Evolutionary conservation across 2,888 invertebrate species (phyloP).

Genomic region (Stegophylla sp.): DNA sequence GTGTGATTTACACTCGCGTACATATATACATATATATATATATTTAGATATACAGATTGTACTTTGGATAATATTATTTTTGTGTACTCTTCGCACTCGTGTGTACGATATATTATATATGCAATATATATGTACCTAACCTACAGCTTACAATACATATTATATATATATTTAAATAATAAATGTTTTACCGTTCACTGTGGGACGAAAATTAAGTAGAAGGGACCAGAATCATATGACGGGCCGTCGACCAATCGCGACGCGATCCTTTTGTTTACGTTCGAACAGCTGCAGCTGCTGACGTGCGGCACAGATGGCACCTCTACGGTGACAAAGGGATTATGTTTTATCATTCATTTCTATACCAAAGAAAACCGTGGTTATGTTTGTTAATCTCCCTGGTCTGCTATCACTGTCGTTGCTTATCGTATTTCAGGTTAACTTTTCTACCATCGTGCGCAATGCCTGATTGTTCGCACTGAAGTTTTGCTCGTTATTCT

Average conservation of each 20-base stretch:
- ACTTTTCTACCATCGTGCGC: not conserved
- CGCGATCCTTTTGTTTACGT: slow-evolving; percentile 45
- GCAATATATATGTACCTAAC: not conserved
- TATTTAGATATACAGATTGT: too few relatives aligned
- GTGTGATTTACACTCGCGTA: not conserved
- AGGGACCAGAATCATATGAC: slow-evolving; percentile 29
- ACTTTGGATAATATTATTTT: too few relatives aligned
- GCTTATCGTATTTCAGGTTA: slow-evolving; percentile 24
- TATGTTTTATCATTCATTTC: too few relatives aligned
- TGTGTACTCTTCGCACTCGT: too few relatives aligned
- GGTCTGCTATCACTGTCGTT: not conserved
- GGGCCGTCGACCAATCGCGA: slow-evolving; percentile 32
- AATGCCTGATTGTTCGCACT: not conserved
- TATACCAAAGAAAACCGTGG: too few relatives aligned
- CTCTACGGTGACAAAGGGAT: too few relatives aligned
- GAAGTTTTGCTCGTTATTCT: not conserved
- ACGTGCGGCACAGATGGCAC: slow-evolving; percentile 13
- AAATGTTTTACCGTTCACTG: not conserved
- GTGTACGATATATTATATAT: too few relatives aligned
- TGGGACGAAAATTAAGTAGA: not conserved
- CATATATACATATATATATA: not conserved
- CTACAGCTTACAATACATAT: not conserved
- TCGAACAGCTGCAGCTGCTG: slow-evolving; percentile 10
- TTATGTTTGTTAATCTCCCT: too few relatives aligned
- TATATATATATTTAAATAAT: not conserved